phyloP scores from a whole-genome alignment of 2,113 vertebrate genomes.

The Podarcis cretensis region DNA sequence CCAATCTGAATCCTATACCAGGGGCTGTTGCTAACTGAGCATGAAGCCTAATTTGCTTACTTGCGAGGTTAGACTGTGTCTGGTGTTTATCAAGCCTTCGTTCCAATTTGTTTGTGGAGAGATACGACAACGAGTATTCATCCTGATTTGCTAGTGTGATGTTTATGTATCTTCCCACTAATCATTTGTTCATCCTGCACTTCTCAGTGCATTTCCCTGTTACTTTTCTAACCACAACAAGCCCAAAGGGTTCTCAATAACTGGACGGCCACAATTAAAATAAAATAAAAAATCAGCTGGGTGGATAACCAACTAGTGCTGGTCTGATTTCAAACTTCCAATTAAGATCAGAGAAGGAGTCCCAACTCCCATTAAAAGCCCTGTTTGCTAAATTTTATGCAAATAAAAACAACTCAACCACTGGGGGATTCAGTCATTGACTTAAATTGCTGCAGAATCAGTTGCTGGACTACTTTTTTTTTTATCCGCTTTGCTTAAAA shows the following conservation, averaged over 20 bases:
- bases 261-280: neutral
- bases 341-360: neutral
- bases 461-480: neutral
- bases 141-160: too few relatives aligned
- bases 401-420: neutral
- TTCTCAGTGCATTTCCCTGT: too few relatives aligned
- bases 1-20: neutral
- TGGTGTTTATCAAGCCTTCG: too few relatives aligned
- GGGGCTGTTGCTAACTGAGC: too few relatives aligned
- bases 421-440: conserved; percentile 20
- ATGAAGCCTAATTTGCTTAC: too few relatives aligned
- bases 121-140: too few relatives aligned
- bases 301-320: too few relatives aligned
- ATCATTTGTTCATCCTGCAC: too few relatives aligned
- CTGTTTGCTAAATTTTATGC: neutral
- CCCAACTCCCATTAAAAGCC: neutral
- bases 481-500: neutral
- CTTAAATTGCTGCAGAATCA: conserved; percentile 16
- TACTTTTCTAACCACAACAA: too few relatives aligned
- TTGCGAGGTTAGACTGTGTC: too few relatives aligned
- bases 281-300: neutral
- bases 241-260: neutral
- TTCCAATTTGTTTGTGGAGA: too few relatives aligned
- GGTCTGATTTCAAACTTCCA: neutral
- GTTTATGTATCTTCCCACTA: too few relatives aligned